Evolutionary conservation across 2,888 invertebrate species (phyloP).

Genomic region (Spodoptera exigua): DNA sequence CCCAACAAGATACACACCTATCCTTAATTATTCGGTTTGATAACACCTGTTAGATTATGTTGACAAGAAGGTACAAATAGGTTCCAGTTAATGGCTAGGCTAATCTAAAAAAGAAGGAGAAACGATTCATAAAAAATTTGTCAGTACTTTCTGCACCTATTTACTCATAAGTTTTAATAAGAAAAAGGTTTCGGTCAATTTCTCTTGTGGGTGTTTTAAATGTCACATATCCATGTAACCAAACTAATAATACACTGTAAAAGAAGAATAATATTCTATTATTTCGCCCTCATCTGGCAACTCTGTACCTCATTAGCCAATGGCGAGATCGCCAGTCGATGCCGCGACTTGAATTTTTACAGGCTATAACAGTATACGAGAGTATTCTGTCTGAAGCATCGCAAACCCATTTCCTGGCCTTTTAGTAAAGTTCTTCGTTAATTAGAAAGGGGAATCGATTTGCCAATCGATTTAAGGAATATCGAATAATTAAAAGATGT

Average conservation of each 20-base stretch:
- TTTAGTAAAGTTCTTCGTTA: constrained; percentile 18
- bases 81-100: no score
- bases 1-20: background rate
- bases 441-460: constrained; percentile 17
- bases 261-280: constrained; percentile 20
- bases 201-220: no score
- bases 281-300: constrained; percentile 45
- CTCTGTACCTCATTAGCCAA: constrained; percentile 75
- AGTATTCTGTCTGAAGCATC: constrained; percentile 4
- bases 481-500: no score
- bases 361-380: constrained; percentile 49
- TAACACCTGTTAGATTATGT: constrained; percentile 3
- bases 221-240: no score
- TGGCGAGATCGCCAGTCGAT: constrained; percentile 78
- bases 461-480: background rate
- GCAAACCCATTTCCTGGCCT: constrained; percentile 1
- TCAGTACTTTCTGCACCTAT: no score
- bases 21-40: background rate
- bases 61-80: no score
- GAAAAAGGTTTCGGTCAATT: no score
- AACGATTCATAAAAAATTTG: no score
- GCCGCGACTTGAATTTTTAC: constrained; percentile 82
- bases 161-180: no score
- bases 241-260: no score
- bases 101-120: no score